These are phyloP conservation scores for Entelurus aequoreus DNA, from an alignment of 2,113 vertebrate species.

Conservation along the genomic window DNA sequence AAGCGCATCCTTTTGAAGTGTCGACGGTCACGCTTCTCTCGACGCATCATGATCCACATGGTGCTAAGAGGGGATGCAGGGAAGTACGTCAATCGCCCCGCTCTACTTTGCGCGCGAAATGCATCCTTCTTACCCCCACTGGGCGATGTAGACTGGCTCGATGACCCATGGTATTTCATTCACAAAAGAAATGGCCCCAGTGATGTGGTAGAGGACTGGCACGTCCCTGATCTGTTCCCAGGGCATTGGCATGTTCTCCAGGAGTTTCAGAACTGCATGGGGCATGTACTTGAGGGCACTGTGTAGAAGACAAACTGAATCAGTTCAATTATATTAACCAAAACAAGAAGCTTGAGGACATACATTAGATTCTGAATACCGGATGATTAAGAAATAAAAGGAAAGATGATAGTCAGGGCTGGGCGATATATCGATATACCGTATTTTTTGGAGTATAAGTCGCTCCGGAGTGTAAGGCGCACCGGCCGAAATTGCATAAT, in stretches of 20 bases:
- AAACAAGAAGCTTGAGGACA: too few species aligned
- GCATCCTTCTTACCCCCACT: constrained; percentile 85
- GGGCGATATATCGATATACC: too few species aligned
- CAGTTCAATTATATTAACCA: background rate
- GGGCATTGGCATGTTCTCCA: constrained; percentile 99
- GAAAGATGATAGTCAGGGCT: background rate
- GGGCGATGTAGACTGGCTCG: constrained; percentile 95
- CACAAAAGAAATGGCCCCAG: constrained; percentile 97
- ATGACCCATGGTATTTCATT: constrained; percentile 99
- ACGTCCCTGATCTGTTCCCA: constrained; percentile 98
- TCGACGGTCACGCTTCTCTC: constrained; percentile 92
- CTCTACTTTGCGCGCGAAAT: background rate
- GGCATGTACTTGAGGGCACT: constrained; percentile 99
- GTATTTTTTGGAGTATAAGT: too few species aligned
- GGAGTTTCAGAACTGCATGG: constrained; percentile 92
- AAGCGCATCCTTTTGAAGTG: constrained; percentile 99
- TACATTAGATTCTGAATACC: background rate
- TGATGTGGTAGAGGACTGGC: constrained; percentile 95
- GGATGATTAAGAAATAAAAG: background rate
- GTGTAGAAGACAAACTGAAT: constrained; percentile 4
- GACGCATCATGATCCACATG: constrained; percentile 99
- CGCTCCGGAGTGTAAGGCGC: too few species aligned
- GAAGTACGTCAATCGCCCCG: too few species aligned
- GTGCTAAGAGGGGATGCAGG: constrained; percentile 66
- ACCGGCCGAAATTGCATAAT: too few species aligned